phyloP scores from a whole-genome alignment of 1,140 invertebrate genomes.

The Thaumetopoea pityocampa region DNA sequence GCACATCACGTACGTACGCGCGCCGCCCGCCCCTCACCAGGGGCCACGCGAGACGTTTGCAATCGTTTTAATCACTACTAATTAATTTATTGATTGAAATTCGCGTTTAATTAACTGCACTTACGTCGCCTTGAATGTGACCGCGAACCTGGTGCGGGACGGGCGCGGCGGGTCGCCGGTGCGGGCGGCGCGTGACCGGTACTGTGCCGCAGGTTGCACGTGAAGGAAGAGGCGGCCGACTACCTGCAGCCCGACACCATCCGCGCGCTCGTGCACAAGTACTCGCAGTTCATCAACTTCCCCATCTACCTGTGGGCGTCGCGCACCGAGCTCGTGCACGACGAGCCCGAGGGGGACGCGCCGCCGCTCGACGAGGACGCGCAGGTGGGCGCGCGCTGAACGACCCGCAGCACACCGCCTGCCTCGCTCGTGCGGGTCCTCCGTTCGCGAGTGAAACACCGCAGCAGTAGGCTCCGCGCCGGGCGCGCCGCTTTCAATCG shows the following conservation, averaged over 20 bases:
- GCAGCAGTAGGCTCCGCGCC: too few relatives aligned
- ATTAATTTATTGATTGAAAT: too few relatives aligned
- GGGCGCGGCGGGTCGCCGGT: too few relatives aligned
- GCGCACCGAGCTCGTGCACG: constrained; percentile 92
- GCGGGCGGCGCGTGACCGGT: too few relatives aligned
- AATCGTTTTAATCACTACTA: too few relatives aligned
- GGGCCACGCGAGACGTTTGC: not conserved
- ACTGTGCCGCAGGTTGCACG: constrained; percentile 81
- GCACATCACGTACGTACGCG: constrained; percentile 76
- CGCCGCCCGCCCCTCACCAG: not conserved
- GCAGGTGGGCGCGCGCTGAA: constrained; percentile 54
- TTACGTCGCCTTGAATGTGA: too few relatives aligned
- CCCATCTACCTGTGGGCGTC: constrained; percentile 97
- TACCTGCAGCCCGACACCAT: constrained; percentile 96
- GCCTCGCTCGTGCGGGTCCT: too few relatives aligned
- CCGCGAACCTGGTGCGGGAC: too few relatives aligned
- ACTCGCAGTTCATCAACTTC: constrained; percentile 99
- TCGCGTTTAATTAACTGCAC: too few relatives aligned
- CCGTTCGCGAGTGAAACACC: too few relatives aligned
- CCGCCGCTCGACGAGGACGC: constrained; percentile 78
- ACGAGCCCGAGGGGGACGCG: constrained; percentile 75
- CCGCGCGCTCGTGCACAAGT: constrained; percentile 94
- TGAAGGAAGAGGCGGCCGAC: constrained; percentile 98
- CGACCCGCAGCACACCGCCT: not conserved
- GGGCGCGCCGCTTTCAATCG: too few relatives aligned